Evolutionary conservation across 2,113 vertebrate genomes (phyloP), one percentile per base, ranked within the genome.

Genomic region (Hoplias malabaricus): DNA sequence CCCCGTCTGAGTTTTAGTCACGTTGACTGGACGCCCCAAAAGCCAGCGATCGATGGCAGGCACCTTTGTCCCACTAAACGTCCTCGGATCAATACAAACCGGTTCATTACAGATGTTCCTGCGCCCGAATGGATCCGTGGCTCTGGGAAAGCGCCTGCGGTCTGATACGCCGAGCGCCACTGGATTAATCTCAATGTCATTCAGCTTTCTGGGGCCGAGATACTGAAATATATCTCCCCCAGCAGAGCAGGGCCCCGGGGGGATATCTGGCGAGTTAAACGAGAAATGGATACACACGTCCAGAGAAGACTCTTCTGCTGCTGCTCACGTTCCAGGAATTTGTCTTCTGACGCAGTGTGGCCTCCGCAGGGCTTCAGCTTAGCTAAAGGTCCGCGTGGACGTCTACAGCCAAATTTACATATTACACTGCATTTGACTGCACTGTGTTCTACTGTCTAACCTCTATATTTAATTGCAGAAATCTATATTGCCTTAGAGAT

Each of bases 111-210:
- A 77, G 70, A 78, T 65, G 68, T 72, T 78, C 65, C 76, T 65
- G 33, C 34, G 67, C 68, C 63, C 54, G 68, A 78, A 65, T 34
- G 63, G 76, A 78, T 78, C 76, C 25, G 10, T 23, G 27, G 43
- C 57, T 54, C 56, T 19, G 57, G 43, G 31, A 61, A 78, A 71
- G 68, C 65, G 68, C 68, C 59, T 65, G 53, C 11, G 19, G 10
- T 19, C 1, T 70, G 61, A 77, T 69, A 57, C 62, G 68, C 70
- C 21, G 5, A 11, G 68, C 38, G 25, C 34, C 40, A 72, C 42
- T 72, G 68, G 46, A 78, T 72, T 78, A 53, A 78, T 78, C 76
- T 78, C 76, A 63, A 33, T 72, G 76, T 78, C 68, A 71, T 25
- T 72, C 46, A 50, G 67, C 42, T 23, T 71, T 59, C n/a, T 50